Percentiles rank a stretch among this genome's conserved stretches.
phyloP scores from a whole-genome alignment of 1,140 invertebrate species.

The Episyrphus balteatus region DNA sequence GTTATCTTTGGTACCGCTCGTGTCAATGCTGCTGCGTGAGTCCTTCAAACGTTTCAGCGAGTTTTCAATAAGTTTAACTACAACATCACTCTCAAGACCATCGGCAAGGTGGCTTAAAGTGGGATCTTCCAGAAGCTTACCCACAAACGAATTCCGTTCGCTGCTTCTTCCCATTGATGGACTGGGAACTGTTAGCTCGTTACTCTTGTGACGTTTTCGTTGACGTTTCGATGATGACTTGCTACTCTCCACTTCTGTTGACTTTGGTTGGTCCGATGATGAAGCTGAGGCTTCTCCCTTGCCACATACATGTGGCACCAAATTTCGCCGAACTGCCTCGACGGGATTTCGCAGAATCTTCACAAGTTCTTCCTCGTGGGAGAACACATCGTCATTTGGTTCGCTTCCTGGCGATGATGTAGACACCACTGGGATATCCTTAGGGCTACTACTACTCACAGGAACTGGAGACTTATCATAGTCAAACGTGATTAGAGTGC shows the following conservation, averaged over 20 bases:
- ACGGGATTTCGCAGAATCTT: conserved; percentile 53
- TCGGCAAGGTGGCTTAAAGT: conserved; percentile 48
- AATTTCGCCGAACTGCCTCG: conserved; percentile 54
- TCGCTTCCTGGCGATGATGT: conserved; percentile 11
- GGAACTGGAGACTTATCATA: conserved; percentile 14
- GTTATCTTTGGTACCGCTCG: conserved; percentile 43
- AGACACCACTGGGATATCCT: conserved; percentile 14
- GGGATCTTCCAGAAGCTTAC: conserved; percentile 47
- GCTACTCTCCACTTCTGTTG: not conserved
- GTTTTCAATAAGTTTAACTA: conserved; percentile 50
- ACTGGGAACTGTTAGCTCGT: not conserved
- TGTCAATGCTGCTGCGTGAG: conserved; percentile 40
- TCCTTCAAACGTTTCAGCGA: conserved; percentile 48
- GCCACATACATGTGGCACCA: conserved; percentile 60
- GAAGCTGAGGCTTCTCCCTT: not conserved
- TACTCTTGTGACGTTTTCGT: not conserved
- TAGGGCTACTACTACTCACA: conserved; percentile 9
- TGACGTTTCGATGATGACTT: not conserved
- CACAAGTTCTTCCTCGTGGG: conserved; percentile 38
- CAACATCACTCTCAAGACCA: conserved; percentile 44
- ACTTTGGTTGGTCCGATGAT: not conserved
- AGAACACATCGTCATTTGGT: conserved; percentile 10
- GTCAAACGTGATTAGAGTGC: conserved; percentile 27
- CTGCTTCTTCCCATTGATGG: conserved; percentile 2
- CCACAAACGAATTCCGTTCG: conserved; percentile 33